phyloP scores from a whole-genome alignment of 2,113 vertebrate species.

The Laticauda colubrina region DNA sequence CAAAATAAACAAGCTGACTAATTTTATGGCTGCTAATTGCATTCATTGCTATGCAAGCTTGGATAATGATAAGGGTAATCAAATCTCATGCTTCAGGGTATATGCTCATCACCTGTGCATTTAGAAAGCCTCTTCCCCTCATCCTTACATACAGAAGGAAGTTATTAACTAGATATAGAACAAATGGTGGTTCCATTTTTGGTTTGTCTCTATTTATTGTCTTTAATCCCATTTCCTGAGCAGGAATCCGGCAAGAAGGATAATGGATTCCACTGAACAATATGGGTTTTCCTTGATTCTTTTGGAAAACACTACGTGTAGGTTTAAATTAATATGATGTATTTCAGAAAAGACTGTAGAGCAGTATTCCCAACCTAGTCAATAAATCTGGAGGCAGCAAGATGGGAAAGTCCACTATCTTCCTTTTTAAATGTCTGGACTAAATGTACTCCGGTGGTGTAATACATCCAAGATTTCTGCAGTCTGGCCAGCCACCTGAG shows the following conservation, averaged over 20 bases:
- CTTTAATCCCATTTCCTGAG: slow-evolving; percentile 46
- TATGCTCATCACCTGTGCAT: slow-evolving; percentile 71
- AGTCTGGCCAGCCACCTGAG: no score
- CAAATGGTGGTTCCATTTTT: slow-evolving; percentile 48
- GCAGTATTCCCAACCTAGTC: not conserved
- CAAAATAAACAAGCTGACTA: slow-evolving; percentile 63
- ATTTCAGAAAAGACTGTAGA: slow-evolving; percentile 10
- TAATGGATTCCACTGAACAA: slow-evolving; percentile 43
- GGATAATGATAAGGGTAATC: slow-evolving; percentile 80
- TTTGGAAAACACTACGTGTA: not conserved
- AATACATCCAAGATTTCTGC: no score
- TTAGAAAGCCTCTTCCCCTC: slow-evolving; percentile 63
- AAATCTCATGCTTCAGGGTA: slow-evolving; percentile 78
- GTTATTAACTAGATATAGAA: slow-evolving; percentile 61
- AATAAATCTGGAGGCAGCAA: not conserved
- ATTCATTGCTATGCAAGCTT: slow-evolving; percentile 73
- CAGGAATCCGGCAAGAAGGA: slow-evolving; percentile 35
- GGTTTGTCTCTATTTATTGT: slow-evolving; percentile 52
- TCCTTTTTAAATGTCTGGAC: not conserved
- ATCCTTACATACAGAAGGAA: slow-evolving; percentile 32
- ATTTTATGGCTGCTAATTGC: slow-evolving; percentile 74
- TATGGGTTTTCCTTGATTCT: slow-evolving; percentile 49
- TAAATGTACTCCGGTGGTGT: no score
- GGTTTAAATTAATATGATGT: slow-evolving; percentile 4
- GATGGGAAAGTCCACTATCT: not conserved